Percentiles rank a stretch among this genome's conserved stretches.
Conservation (phyloP, 2,113 vertebrate genomes). For the Centropristis striata region DNA sequence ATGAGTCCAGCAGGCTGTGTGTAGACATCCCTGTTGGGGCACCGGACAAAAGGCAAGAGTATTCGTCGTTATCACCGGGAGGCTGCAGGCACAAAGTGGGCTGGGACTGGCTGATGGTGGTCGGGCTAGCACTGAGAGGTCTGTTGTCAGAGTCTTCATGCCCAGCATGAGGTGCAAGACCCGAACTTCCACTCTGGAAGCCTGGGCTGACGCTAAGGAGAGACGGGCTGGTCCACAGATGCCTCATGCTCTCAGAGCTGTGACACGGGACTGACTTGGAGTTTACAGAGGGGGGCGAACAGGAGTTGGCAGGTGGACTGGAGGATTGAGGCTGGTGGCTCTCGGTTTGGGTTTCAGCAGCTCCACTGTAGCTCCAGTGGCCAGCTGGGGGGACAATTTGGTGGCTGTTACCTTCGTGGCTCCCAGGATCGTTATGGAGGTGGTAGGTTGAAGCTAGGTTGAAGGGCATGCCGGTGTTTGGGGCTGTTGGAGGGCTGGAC, state of each 20-base stretch:
- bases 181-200: slow-evolving; percentile 49
- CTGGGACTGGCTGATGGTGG: slow-evolving; percentile 80
- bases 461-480: slow-evolving; percentile 51
- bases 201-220: slow-evolving; percentile 53
- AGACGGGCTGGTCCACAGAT: slow-evolving; percentile 59
- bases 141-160: slow-evolving; percentile 43
- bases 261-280: slow-evolving; percentile 37
- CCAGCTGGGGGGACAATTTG: slow-evolving; percentile 28
- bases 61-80: slow-evolving; percentile 61
- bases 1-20: slow-evolving; percentile 67
- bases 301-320: slow-evolving; percentile 48
- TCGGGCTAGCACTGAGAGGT: slow-evolving; percentile 50
- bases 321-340: slow-evolving; percentile 56
- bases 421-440: slow-evolving; percentile 60
- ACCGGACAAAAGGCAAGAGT: slow-evolving; percentile 69
- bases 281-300: slow-evolving; percentile 44
- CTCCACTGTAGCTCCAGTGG: slow-evolving; percentile 68
- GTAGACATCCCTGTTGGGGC: slow-evolving; percentile 65
- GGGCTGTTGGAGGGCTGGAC: slow-evolving; percentile 58
- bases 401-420: slow-evolving; percentile 26
- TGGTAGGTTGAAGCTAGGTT: slow-evolving; percentile 57
- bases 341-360: slow-evolving; percentile 58
- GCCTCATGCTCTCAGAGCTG: slow-evolving; percentile 51
- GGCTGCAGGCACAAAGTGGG: slow-evolving; percentile 79
- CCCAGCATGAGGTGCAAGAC: slow-evolving; percentile 35